Conservation (phyloP, 2,888 invertebrate species). For the Neelides folsomi region DNA sequence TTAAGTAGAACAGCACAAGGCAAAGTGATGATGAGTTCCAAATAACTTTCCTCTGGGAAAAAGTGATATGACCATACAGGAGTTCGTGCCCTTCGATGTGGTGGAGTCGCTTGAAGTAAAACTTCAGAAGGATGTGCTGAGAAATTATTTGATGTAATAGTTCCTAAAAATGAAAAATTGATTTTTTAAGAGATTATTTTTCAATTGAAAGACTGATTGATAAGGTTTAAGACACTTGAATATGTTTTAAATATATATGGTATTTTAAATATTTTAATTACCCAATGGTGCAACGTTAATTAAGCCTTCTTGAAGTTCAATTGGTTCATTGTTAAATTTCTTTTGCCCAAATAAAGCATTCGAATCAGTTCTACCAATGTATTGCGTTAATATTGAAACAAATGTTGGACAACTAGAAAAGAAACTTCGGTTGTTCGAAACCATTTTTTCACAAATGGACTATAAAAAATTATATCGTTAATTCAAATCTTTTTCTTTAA, state of each 20-base stretch:
- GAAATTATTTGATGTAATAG: slow-evolving; percentile 64
- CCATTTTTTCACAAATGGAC: slow-evolving; percentile 31
- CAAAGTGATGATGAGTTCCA: slow-evolving; percentile 70
- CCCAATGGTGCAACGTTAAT: slow-evolving; percentile 83
- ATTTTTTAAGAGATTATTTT: no score
- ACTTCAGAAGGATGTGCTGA: slow-evolving; percentile 82
- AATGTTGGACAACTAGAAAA: slow-evolving; percentile 31
- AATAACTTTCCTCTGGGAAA: slow-evolving; percentile 75
- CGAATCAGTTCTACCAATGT: slow-evolving; percentile 29
- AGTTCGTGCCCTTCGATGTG: slow-evolving; percentile 69
- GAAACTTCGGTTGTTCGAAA: slow-evolving; percentile 24
- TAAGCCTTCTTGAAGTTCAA: slow-evolving; percentile 59
- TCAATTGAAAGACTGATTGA: no score
- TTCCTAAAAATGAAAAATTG: slow-evolving; percentile 39
- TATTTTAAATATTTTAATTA: slow-evolving; percentile 25
- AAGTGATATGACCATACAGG: slow-evolving; percentile 95
- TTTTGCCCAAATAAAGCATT: slow-evolving; percentile 29
- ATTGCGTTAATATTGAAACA: slow-evolving; percentile 29
- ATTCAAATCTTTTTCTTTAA: no score
- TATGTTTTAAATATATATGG: no score
- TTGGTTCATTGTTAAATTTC: slow-evolving; percentile 35
- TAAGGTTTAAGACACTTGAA: no score
- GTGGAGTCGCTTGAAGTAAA: slow-evolving; percentile 65
- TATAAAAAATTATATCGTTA: slow-evolving; percentile 13
- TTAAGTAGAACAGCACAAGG: slow-evolving; percentile 77